Base-by-base conservation (phyloP, 2,113 vertebrate genomes). In the Vicugna pacos region DNA sequence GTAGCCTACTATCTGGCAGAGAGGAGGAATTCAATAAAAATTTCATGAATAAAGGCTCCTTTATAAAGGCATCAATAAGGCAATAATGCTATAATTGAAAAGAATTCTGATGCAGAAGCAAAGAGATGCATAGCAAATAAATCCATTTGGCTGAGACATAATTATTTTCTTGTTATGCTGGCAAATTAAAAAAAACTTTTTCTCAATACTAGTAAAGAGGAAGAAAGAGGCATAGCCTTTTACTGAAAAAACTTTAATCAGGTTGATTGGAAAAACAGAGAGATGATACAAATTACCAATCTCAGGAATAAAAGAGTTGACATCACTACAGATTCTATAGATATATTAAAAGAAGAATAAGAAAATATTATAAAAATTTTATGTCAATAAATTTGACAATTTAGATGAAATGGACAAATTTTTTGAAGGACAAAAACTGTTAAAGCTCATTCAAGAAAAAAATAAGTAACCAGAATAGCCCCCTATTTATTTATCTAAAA, bases 41-140 rank as follows among this genome's bases (percentile, higher is more conserved):
- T 20, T 48, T 38, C 8, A 80, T 52, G 52, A 69, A 48, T 17
- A 26, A 50, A 42, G 32, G 6, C 6, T 79, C 6, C 50, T 79
- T 52, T 84, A 67, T 60, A 76, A 85, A 82, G 42, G 22, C 22
- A 86, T 58, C 67, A 42, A 26, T 70, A 67, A 75, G 62, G 52
- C n/a, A 85, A 54, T 35, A 67, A 80, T 89, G 89, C 10, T 80
- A 19, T 22, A 75, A 65, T 35, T 46, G 22, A 89, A 96, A 93
- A 82, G 7, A 86, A 69, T 70, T 89, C 32, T 84, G 19, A 54
- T 56, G 15, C 19, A 82, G 76, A 89, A 80, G 58, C 20, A 67
- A 92, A 84, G 69, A 80, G 4, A 58, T 42, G 30, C 6, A 50
- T n/a, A 80, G 56, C 35, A 86, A 85, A 95, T 26, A 92, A 77